Base-by-base conservation (phyloP, 2,888 invertebrate species). In the Cheilosia grossa region DNA sequence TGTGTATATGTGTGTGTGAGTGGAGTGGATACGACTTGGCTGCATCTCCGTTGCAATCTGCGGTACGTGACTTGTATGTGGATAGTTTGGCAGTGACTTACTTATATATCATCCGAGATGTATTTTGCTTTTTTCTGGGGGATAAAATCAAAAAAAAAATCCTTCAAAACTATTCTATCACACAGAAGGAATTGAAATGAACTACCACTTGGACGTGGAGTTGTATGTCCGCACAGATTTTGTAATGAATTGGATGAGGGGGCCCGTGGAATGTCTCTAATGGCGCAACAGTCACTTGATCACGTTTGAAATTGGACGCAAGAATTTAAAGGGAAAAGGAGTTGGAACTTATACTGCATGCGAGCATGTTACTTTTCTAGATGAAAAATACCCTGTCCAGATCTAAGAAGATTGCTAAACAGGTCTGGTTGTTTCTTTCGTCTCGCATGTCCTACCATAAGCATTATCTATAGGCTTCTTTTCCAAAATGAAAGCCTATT, bases 31-130 rank as follows among this genome's bases (percentile, higher is more conserved):
- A 56, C 59, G 64, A 40, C 24, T 53, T 40, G 54, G 44, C 66
- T 80, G 73, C 79, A 67, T 80, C 66, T 66, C 66, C 72, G 53
- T 44, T 72, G 64, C 79, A 80, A 80, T 80, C 79, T 73, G 53
- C 40, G 27, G 66, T 54, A 80, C 79, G 79, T 80, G 79, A 73
- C 64, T 80, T 73, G 73, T 59, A 37, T 73, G 66, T 44, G 54
- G 21, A 73, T 59, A 73, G 72, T 59, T 66, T 44, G 17, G 53
- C 27, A 70, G 49, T 70, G 49, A 59, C 40, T 59, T 70, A 7
- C 40, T 40, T 70, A 51, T 70, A 51, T 70, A 70, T 72, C 64
- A 58, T 72, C 19, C 19, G 53, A 51, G 37, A 59, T 27, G 59
- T 53, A 24, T 13, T 67, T 44, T 64, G 10, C 10, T 54, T 54